Conservation (phyloP, 2,797 vertebrate genomes). For the Euphonia xanthogaster region DNA sequence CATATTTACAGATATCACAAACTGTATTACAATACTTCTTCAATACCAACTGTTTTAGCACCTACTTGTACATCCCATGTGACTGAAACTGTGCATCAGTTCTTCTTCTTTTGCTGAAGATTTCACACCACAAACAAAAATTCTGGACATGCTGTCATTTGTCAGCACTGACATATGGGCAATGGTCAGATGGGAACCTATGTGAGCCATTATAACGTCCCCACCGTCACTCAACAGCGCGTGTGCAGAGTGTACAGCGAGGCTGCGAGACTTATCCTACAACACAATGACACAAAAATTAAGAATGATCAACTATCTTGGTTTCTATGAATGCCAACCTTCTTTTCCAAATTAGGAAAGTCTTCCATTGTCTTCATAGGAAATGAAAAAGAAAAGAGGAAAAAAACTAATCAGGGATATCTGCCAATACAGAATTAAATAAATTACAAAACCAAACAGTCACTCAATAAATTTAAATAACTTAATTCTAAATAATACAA, state of each 20-base stretch:
- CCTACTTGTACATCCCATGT: slow-evolving; percentile 88
- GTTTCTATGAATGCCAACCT: background rate
- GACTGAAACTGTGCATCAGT: slow-evolving; percentile 71
- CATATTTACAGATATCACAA: background rate
- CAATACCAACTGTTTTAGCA: background rate
- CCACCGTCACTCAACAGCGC: slow-evolving; percentile 76
- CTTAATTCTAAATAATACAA: background rate
- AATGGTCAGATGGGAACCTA: slow-evolving; percentile 81
- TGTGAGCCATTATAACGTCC: slow-evolving; percentile 83
- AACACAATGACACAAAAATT: background rate
- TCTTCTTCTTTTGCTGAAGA: slow-evolving; percentile 73
- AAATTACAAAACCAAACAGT: background rate
- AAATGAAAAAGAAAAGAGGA: background rate
- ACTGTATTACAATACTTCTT: background rate
- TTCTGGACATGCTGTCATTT: slow-evolving; percentile 48
- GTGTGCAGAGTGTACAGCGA: slow-evolving; percentile 82
- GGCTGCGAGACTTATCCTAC: slow-evolving; percentile 88
- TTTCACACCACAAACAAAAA: slow-evolving; percentile 82
- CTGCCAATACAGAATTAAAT: background rate
- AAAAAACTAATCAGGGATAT: background rate
- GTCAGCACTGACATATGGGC: slow-evolving; percentile 83
- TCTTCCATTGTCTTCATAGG: background rate
- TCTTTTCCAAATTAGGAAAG: background rate
- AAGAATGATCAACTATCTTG: background rate
- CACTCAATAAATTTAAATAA: background rate